These are phyloP conservation scores for Ispidina picta DNA, from an alignment of 2,797 vertebrate genomes.

Conservation along the genomic window DNA sequence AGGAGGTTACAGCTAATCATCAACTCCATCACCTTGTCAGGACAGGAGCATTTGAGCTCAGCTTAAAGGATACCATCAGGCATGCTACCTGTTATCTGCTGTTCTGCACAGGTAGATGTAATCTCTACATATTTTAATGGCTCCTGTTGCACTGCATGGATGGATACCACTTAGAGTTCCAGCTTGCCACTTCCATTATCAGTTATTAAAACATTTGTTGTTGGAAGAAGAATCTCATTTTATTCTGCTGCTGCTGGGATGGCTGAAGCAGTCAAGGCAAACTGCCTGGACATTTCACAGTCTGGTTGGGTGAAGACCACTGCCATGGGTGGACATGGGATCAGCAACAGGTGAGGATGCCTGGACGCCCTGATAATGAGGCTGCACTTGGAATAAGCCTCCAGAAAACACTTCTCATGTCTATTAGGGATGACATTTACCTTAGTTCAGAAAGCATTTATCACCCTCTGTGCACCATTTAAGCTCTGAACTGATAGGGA, in stretches of 20 bases:
- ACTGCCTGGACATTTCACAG: neutral
- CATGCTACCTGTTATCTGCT: neutral
- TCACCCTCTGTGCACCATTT: neutral
- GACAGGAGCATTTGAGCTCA: neutral
- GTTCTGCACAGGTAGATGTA: neutral
- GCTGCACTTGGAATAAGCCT: neutral
- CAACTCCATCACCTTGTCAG: neutral
- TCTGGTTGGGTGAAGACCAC: neutral
- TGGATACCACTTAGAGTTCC: neutral
- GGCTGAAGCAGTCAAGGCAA: neutral
- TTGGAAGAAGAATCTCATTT: neutral
- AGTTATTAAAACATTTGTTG: neutral
- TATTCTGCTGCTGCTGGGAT: neutral
- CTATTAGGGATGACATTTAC: neutral
- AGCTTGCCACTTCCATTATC: neutral
- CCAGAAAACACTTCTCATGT: neutral
- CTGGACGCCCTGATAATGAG: neutral
- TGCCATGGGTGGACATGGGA: fast-evolving
- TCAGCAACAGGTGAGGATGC: neutral
- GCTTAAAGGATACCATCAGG: neutral
- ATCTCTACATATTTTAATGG: neutral
- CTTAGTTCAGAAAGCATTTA: neutral
- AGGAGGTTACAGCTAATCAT: neutral
- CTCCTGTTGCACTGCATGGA: neutral
- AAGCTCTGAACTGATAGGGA: neutral